phyloP scores from a whole-genome alignment of 2,888 invertebrate genomes.

The Antitype chi region DNA sequence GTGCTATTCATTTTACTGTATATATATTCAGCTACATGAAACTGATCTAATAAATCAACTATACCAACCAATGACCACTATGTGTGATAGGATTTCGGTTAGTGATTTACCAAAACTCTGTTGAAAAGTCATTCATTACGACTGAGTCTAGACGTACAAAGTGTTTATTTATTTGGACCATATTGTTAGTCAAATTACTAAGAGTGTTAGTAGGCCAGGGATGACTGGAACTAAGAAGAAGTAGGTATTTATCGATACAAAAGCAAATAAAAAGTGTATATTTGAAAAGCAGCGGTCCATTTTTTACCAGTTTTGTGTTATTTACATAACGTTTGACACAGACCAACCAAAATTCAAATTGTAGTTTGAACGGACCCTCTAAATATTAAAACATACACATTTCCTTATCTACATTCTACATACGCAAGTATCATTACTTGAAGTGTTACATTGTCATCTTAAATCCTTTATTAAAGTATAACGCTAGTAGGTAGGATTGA shows the following conservation, averaged over 20 bases:
- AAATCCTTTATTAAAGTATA: slow-evolving; percentile 6
- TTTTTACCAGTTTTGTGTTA: slow-evolving; percentile 21
- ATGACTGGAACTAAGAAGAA: slow-evolving; percentile 10
- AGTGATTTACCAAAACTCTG: background rate
- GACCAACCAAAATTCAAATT: slow-evolving; percentile 34
- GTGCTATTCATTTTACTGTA: too few relatives aligned
- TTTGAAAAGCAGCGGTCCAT: slow-evolving; percentile 4
- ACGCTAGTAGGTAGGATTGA: background rate
- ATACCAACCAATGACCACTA: too few relatives aligned
- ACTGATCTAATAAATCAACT: background rate
- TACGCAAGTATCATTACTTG: slow-evolving; percentile 17
- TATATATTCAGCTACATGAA: background rate
- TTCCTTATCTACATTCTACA: slow-evolving; percentile 9
- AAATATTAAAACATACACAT: slow-evolving; percentile 39
- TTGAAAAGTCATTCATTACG: slow-evolving; percentile 1
- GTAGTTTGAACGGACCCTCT: slow-evolving; percentile 26
- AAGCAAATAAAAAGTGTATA: slow-evolving; percentile 26
- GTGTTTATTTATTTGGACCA: slow-evolving; percentile 15
- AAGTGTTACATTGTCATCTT: background rate
- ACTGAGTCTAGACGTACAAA: slow-evolving; percentile 21
- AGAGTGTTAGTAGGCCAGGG: slow-evolving; percentile 40
- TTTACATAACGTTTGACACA: slow-evolving; percentile 36
- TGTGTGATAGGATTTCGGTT: background rate
- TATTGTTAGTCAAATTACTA: slow-evolving; percentile 15
- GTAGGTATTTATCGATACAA: slow-evolving; percentile 28